These are phyloP conservation scores for Aphelenchoides besseyi DNA, from an alignment of 1,140 invertebrate genomes.

Conservation along the genomic window DNA sequence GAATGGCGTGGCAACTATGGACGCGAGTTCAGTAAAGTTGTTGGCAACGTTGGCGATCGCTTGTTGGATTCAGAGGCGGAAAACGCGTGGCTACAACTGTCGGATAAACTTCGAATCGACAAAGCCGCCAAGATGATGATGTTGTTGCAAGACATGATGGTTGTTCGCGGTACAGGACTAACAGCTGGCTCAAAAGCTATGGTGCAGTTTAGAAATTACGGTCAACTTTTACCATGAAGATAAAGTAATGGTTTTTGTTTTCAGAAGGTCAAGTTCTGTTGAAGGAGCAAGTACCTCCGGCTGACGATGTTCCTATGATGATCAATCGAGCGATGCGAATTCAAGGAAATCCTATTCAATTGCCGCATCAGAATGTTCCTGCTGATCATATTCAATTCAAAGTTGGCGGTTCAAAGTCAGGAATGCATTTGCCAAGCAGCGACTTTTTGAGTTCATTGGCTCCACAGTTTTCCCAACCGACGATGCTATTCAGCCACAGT, in stretches of 20 bases:
- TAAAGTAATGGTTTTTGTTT: constrained; percentile 3
- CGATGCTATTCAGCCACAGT: no score
- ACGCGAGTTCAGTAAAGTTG: neutral
- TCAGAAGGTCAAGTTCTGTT: neutral
- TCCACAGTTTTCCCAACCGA: neutral
- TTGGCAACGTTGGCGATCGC: constrained; percentile 24
- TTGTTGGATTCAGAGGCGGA: constrained; percentile 7
- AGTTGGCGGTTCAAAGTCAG: neutral
- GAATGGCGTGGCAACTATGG: neutral
- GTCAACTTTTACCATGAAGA: no score
- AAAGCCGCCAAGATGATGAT: constrained; percentile 22
- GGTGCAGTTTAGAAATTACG: constrained; percentile 12
- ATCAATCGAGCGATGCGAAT: constrained; percentile 13
- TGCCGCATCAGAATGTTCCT: no score
- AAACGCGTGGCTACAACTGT: constrained; percentile 22
- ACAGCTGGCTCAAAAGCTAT: constrained; percentile 5
- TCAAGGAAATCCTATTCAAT: no score
- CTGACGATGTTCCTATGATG: neutral
- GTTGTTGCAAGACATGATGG: constrained; percentile 17
- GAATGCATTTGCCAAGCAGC: constrained; percentile 23
- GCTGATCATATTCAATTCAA: neutral
- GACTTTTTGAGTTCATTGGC: constrained; percentile 4
- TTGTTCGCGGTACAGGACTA: constrained; percentile 10
- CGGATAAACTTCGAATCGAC: constrained; percentile 1
- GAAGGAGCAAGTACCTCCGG: neutral